These are phyloP conservation scores for Nomada ferruginata DNA, from an alignment of 2,888 invertebrate genomes.

Conservation along the genomic window DNA sequence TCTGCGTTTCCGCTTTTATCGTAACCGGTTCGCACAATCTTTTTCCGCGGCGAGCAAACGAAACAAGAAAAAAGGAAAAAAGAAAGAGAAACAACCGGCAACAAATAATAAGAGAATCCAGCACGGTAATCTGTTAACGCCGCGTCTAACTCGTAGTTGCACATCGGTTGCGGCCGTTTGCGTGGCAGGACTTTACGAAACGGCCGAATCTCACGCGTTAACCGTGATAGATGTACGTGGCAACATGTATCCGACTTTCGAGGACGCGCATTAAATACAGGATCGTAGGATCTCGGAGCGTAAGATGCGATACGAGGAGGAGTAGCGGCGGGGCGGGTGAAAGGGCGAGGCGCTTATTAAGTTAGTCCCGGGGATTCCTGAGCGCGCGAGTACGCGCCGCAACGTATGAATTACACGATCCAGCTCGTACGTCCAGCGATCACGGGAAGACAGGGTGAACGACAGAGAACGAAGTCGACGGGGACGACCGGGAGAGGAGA, in stretches of 20 bases:
- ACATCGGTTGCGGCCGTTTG: slow-evolving; percentile 36
- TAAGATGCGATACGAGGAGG: neutral
- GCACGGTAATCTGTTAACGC: slow-evolving; percentile 47
- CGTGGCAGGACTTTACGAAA: slow-evolving; percentile 41
- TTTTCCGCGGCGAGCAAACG: no score
- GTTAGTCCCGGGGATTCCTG: slow-evolving; percentile 77
- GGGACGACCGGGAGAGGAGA: slow-evolving; percentile 38
- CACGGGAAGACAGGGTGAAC: slow-evolving; percentile 6
- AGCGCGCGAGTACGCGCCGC: slow-evolving; percentile 57
- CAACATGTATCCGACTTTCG: slow-evolving; percentile 33
- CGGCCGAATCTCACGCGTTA: slow-evolving; percentile 48
- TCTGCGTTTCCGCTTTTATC: slow-evolving; percentile 2
- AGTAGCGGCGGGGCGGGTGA: slow-evolving; percentile 43
- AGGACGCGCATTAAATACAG: slow-evolving; percentile 54
- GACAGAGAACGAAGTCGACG: slow-evolving; percentile 43
- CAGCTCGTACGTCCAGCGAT: slow-evolving; percentile 52
- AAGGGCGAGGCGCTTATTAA: slow-evolving; percentile 78
- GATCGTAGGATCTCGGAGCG: slow-evolving; percentile 29
- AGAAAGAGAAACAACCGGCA: neutral
- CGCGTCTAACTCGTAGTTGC: slow-evolving; percentile 44
- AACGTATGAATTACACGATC: slow-evolving; percentile 57
- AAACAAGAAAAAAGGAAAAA: no score
- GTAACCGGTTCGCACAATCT: neutral
- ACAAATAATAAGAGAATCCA: slow-evolving; percentile 24
- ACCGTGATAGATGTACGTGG: slow-evolving; percentile 36